Percentiles rank a stretch among this genome's conserved stretches.
Evolutionary conservation across 2,888 invertebrate species (phyloP).

Genomic region (Eretmocerus hayati): DNA sequence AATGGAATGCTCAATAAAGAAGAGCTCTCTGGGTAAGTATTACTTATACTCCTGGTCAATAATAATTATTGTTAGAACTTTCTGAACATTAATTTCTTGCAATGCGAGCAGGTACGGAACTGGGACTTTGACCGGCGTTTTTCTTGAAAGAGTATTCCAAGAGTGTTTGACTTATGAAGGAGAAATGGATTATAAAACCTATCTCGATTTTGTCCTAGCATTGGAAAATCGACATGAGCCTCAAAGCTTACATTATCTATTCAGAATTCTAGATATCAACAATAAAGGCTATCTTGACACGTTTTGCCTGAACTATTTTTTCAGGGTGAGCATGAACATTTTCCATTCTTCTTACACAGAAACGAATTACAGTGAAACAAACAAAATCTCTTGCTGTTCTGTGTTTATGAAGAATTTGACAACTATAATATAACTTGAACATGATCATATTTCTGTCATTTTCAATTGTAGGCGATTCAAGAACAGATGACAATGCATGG

Average conservation of each 20-base stretch:
- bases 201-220: slow-evolving; percentile 88
- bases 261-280: slow-evolving; percentile 84
- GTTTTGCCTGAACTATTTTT: slow-evolving; percentile 88
- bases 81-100: not conserved
- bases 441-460: slow-evolving; percentile 7
- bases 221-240: slow-evolving; percentile 88
- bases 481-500: slow-evolving; percentile 82
- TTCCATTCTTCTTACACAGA: too few relatives aligned
- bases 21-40: slow-evolving; percentile 72
- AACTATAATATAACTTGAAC: not conserved
- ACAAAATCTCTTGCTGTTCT: not conserved
- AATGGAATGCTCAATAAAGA: slow-evolving; percentile 92
- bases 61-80: too few relatives aligned
- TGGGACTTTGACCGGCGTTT: slow-evolving; percentile 83
- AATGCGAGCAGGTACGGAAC: slow-evolving; percentile 70
- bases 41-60: too few relatives aligned
- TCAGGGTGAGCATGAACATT: slow-evolving; percentile 58
- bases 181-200: slow-evolving; percentile 96
- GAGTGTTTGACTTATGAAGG: slow-evolving; percentile 92
- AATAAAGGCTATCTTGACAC: slow-evolving; percentile 81
- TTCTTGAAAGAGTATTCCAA: slow-evolving; percentile 88
- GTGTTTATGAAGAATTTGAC: not conserved
- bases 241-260: slow-evolving; percentile 84
- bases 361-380: slow-evolving; percentile 4
- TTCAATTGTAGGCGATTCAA: slow-evolving; percentile 67